A percentile compares a stretch with the other conserved stretches of the same genome.
Evolutionary conservation across 2,113 vertebrate genomes (phyloP).

Genomic region (Campylomormyrus tamandua): DNA sequence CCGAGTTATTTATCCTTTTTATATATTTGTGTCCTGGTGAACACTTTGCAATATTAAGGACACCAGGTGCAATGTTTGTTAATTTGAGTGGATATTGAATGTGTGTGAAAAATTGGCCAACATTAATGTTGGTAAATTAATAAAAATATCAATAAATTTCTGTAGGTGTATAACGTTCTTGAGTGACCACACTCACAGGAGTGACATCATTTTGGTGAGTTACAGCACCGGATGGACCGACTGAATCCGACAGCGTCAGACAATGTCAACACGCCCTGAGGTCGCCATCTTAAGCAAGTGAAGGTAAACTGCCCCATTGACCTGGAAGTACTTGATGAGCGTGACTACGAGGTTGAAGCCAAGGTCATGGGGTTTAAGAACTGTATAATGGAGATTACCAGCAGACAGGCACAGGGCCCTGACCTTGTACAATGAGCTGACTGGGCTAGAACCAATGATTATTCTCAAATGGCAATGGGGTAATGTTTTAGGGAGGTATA

Average conservation of each 20-base stretch:
- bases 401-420: conserved; percentile 49
- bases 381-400: conserved; percentile 84
- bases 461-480: neutral
- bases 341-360: conserved; percentile 80
- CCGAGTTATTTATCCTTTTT: neutral
- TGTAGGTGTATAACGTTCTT: no score
- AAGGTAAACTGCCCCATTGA: neutral
- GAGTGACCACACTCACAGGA: neutral
- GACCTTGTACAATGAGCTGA: neutral
- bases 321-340: conserved; percentile 63
- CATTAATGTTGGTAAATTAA: neutral
- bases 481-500: neutral
- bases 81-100: neutral
- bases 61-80: neutral
- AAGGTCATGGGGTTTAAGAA: conserved; percentile 95
- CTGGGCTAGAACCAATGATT: neutral
- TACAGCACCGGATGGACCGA: neutral
- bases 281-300: neutral
- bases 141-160: neutral
- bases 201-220: neutral
- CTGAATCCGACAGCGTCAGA: neutral
- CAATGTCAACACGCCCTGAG: neutral
- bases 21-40: conserved; percentile 3
- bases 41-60: neutral
- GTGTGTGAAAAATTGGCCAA: neutral